A percentile compares a stretch with the other conserved stretches of the same genome.
These are phyloP conservation scores for Stenoptilia bipunctidactyla DNA, from an alignment of 2,888 invertebrate species.

Conservation along the genomic window DNA sequence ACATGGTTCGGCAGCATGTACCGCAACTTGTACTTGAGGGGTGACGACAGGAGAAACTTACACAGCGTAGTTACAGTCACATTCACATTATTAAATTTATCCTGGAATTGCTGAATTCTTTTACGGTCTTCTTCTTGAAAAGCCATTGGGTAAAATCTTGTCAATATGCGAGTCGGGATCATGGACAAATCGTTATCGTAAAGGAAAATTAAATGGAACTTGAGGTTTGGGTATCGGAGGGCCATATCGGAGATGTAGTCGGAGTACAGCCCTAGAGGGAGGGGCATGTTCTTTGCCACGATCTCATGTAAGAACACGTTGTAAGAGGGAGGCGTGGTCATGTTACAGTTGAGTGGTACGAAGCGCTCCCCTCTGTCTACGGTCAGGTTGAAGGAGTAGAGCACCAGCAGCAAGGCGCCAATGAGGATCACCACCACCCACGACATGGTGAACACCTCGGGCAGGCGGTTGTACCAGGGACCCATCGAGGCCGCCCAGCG, in stretches of 20 bases:
- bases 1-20: background rate
- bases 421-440: background rate
- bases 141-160: too few relatives aligned
- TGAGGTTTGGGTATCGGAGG: background rate
- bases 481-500: background rate
- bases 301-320: background rate
- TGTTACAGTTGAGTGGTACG: background rate
- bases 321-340: background rate
- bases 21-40: background rate
- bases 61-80: background rate
- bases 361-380: background rate
- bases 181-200: background rate
- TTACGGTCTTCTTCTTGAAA: background rate
- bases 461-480: background rate
- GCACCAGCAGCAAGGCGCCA: background rate
- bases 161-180: background rate
- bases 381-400: background rate
- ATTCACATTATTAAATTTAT: background rate
- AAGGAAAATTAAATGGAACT: background rate
- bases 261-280: background rate
- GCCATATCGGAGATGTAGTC: background rate
- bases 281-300: background rate
- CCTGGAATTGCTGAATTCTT: background rate
- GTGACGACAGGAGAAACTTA: background rate
- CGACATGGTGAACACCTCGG: background rate